Percentiles rank a stretch among this genome's conserved stretches.
Evolutionary conservation across 2,888 invertebrate species (phyloP).

Genomic region (Dicranocentrus wangi): DNA sequence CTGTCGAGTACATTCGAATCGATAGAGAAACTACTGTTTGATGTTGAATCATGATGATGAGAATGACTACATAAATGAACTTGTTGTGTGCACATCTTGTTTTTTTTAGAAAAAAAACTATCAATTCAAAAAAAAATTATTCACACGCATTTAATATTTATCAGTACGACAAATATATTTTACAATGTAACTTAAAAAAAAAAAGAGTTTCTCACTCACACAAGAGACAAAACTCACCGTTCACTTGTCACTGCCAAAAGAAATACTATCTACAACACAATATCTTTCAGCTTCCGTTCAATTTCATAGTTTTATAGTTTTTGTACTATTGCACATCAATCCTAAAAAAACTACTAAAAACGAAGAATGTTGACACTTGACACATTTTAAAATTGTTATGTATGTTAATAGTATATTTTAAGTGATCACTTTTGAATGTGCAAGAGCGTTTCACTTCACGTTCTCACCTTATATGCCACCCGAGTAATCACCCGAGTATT

Average conservation of each 20-base stretch:
- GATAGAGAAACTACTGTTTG: constrained; percentile 93
- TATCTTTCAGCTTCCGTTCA: constrained; percentile 62
- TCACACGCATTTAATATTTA: not conserved
- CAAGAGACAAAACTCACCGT: not conserved
- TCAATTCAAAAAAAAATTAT: constrained; percentile 18
- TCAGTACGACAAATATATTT: not conserved
- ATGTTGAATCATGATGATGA: constrained; percentile 45
- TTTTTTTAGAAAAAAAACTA: constrained; percentile 9
- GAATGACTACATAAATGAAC: constrained; percentile 31
- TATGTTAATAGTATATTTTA: too few relatives aligned
- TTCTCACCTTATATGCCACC: too few relatives aligned
- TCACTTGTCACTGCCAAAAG: constrained; percentile 46
- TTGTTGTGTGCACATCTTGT: constrained; percentile 14
- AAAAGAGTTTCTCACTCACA: too few relatives aligned
- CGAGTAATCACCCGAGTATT: too few relatives aligned
- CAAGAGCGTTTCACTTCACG: too few relatives aligned
- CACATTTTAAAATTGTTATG: not conserved
- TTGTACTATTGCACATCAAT: not conserved
- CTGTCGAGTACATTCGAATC: constrained; percentile 94
- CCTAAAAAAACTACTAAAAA: not conserved
- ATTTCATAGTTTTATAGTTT: not conserved
- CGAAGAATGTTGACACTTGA: not conserved
- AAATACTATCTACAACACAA: constrained; percentile 39
- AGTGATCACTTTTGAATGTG: too few relatives aligned
- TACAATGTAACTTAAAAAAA: not conserved